Evolutionary conservation across 2,113 vertebrate species (phyloP), one percentile per base, ranked within the genome.

Genomic region (Ariopsis seemanni): DNA sequence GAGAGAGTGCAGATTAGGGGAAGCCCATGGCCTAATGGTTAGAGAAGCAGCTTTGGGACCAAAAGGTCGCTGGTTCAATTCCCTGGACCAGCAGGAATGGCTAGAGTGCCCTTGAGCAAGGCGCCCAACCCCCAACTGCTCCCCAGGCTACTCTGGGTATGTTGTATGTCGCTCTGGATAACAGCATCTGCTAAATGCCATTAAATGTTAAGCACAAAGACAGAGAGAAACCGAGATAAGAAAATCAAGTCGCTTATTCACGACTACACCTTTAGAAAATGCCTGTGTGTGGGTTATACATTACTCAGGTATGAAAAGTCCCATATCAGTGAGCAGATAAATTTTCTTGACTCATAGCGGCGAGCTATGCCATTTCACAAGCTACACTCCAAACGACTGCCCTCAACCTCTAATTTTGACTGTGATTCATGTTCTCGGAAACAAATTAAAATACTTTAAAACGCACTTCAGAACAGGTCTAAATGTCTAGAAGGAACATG

Each of bases 281-380:
- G 75, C 90, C 88, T 86, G 86, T 88, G 86, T 84, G 91, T 84
- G 57, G 88, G 91, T 91, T 84, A 91, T 89, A 86, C 83, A 90
- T 87, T 85, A 83, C 72, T 88, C 48, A 7, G 62, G 72, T 42
- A 63, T 84, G 82, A 67, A 69, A 83, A 67, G 15, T 22, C 27
- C 34, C 55, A 18, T 17, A 80, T 80, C 78, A 30, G 48, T 5
- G 5, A 79, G 27, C 42, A 52, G 42, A 62, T 79, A 2, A 42
- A 30, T 67, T 34, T 52, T 11, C 42, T 79, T 67, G 62, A 55
- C 27, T 53, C n/a, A 25, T 30, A n/a, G 48, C 12, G 20, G 25
- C 62, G 27, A 53, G 25, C 63, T 30, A 25, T 27, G 12, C 60
- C 12, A n/a, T 50, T 52, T 50, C 60, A 30, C 52, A 57, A 72